A percentile compares a stretch with the other conserved stretches of the same genome.
Conservation (phyloP, 2,113 vertebrate species). For the Drymodes brunneopygia region DNA sequence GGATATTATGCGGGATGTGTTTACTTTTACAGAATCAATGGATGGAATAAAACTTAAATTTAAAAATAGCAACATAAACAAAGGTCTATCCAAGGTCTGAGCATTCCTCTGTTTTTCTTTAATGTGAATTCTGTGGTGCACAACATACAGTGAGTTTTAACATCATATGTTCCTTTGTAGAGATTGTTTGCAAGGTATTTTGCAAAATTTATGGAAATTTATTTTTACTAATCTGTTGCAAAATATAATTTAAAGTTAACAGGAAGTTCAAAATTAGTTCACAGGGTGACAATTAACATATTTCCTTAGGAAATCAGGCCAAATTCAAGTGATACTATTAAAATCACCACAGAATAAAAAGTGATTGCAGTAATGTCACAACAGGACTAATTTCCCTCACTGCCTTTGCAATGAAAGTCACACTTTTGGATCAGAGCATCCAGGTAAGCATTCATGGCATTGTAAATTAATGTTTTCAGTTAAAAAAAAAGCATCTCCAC, state of each 20-base stretch:
- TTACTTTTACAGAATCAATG: background rate
- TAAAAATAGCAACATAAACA: background rate
- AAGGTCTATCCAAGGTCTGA: background rate
- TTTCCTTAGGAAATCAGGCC: background rate
- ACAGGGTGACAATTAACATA: background rate
- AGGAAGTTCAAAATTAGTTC: background rate
- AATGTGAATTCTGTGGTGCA: background rate
- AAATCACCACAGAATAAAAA: background rate
- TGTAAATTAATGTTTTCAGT: slow-evolving; percentile 3
- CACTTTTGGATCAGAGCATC: background rate
- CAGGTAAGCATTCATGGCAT: background rate
- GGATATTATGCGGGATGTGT: background rate
- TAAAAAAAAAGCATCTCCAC: background rate
- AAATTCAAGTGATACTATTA: background rate
- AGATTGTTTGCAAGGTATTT: background rate
- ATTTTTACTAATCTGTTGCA: background rate
- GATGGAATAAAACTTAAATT: background rate
- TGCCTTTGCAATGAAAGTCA: background rate
- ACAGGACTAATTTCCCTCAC: background rate
- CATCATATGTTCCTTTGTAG: background rate
- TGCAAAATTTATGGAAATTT: background rate
- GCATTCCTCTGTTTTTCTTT: background rate
- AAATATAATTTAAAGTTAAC: background rate
- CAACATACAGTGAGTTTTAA: background rate
- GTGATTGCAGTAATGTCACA: background rate